Percentiles rank a stretch among this genome's conserved stretches.
phyloP scores from a whole-genome alignment of 92 coral and sea anemone genomes.

The Zoanthus sociatus region DNA sequence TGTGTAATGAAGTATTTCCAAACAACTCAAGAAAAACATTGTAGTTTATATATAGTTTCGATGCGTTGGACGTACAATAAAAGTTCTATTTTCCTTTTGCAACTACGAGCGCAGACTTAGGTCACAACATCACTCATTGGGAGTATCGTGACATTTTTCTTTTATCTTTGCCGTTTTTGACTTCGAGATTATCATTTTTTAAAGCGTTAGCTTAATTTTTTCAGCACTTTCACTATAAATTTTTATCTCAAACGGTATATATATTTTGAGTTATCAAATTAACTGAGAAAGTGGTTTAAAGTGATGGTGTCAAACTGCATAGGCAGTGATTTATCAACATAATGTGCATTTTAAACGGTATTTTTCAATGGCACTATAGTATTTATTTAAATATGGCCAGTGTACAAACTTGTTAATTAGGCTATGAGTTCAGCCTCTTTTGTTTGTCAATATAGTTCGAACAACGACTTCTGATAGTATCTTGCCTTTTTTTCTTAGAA shows the following conservation, averaged over 20 bases:
- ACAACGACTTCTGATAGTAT: too few relatives aligned
- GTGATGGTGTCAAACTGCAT: too few relatives aligned
- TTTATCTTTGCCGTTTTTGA: too few relatives aligned
- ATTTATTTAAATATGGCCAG: too few relatives aligned
- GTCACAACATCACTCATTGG: neutral
- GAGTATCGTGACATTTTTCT: neutral
- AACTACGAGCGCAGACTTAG: neutral
- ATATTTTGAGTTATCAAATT: neutral
- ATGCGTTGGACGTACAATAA: neutral
- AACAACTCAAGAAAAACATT: neutral
- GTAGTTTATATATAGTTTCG: neutral
- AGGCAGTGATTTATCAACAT: too few relatives aligned
- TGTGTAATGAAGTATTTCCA: neutral
- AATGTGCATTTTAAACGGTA: too few relatives aligned
- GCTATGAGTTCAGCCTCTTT: too few relatives aligned
- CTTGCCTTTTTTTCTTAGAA: too few relatives aligned
- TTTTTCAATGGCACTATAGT: too few relatives aligned
- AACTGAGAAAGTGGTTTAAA: neutral
- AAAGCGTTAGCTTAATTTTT: neutral
- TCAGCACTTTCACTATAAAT: neutral
- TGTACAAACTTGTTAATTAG: too few relatives aligned
- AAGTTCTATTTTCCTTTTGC: neutral
- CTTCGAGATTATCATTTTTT: neutral
- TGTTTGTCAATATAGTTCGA: too few relatives aligned
- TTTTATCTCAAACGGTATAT: neutral